phyloP scores from a whole-genome alignment of 2,797 vertebrate species.

The Rhinophrynus dorsalis region DNA sequence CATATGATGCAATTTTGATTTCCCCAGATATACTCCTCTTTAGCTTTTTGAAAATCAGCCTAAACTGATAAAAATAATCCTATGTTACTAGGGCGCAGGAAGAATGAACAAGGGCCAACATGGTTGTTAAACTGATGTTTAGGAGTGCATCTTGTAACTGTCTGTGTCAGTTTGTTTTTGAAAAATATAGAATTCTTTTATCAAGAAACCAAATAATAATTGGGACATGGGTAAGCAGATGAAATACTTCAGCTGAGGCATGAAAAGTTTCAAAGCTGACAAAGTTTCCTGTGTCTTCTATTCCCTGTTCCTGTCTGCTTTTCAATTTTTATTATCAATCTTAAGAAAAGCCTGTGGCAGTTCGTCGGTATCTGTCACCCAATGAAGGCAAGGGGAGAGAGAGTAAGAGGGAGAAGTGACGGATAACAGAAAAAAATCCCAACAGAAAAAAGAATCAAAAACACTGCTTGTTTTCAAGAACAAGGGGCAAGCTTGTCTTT shows the following conservation, averaged over 20 bases:
- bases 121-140: neutral
- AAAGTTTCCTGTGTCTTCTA: slow-evolving; percentile 60
- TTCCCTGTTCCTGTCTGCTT: slow-evolving; percentile 56
- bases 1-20: too few relatives aligned
- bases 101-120: neutral
- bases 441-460: slow-evolving; percentile 61
- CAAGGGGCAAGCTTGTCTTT: slow-evolving; percentile 76
- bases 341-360: slow-evolving; percentile 56
- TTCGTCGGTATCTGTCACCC: slow-evolving; percentile 55
- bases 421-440: slow-evolving; percentile 54
- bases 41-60: too few relatives aligned
- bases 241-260: slow-evolving; percentile 54
- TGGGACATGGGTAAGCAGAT: neutral
- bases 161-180: neutral
- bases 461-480: slow-evolving; percentile 71
- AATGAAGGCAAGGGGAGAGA: slow-evolving; percentile 54
- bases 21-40: too few relatives aligned
- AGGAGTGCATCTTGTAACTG: neutral
- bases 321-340: slow-evolving; percentile 55
- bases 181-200: slow-evolving; percentile 33
- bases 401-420: slow-evolving; percentile 60
- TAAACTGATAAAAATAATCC: too few relatives aligned
- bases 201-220: slow-evolving; percentile 44
- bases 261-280: slow-evolving; percentile 67
- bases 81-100: too few relatives aligned